Percentiles rank a stretch among this genome's conserved stretches.
Conservation (phyloP, 1,140 invertebrate species). For the Drosophila lacteicornis region DNA sequence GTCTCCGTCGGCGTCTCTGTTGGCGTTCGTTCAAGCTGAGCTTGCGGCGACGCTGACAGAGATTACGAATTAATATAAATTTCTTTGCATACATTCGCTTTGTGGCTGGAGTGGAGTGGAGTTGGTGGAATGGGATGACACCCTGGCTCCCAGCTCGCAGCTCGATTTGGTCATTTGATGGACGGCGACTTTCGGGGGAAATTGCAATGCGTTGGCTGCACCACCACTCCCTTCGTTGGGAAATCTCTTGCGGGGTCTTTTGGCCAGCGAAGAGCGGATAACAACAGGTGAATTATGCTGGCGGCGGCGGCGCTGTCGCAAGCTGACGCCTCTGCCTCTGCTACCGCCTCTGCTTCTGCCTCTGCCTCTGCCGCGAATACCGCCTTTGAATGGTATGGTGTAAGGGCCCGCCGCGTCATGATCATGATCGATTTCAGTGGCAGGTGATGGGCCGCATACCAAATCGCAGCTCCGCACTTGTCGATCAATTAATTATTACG, state of each 20-base stretch:
- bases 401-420: conserved; percentile 58
- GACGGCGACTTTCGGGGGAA: conserved; percentile 22
- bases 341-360: neutral
- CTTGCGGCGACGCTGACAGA: conserved; percentile 37
- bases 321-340: conserved; percentile 35
- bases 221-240: conserved; percentile 34
- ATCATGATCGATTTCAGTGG: conserved; percentile 74
- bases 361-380: conserved; percentile 6
- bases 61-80: conserved; percentile 71
- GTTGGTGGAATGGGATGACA: conserved; percentile 9
- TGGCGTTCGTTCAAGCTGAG: conserved; percentile 9
- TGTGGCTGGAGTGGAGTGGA: conserved; percentile 5
- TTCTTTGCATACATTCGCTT: conserved; percentile 52
- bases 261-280: conserved; percentile 40
- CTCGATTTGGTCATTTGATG: conserved; percentile 14
- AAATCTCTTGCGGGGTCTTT: conserved; percentile 10
- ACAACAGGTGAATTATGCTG: conserved; percentile 65
- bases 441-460: conserved; percentile 66
- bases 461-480: conserved; percentile 77
- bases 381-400: conserved; percentile 49
- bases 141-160: neutral
- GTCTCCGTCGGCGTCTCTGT: conserved; percentile 6
- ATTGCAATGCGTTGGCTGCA: conserved; percentile 38
- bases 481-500: conserved; percentile 83
- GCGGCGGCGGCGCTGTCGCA: conserved; percentile 54